Base-by-base conservation (phyloP, 2,888 invertebrate species). In the Dynastes hyllus region DNA sequence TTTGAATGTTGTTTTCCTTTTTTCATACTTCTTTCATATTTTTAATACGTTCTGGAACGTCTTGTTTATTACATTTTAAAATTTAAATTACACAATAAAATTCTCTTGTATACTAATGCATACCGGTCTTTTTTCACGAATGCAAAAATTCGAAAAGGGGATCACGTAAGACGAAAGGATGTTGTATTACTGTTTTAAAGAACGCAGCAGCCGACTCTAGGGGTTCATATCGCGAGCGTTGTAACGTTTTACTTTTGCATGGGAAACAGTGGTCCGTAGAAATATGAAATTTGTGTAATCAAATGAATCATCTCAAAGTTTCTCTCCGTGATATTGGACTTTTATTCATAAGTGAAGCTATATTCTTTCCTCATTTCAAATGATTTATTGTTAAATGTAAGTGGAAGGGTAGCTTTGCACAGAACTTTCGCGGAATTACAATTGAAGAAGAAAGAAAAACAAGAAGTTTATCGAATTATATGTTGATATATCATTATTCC, bases 271-370 rank as follows among this genome's bases (percentile, higher is more conserved):
- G 45, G 16, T 37, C 37, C 37, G 37, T 71, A 37, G 58, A 71
- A 71, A 71, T 71, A 71, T 53, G 55, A 75, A 75, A 61, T 75
- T 75, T 61, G 73, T 27, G 73, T 61, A 61, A 71, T 55, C 71
- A 61, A 75, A 75, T 75, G 73, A 75, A 75, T 75, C 61, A 75
- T 61, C 45, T 40, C 29, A 55, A 61, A 75, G 73, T 75, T 71
- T 71, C 55, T 63, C 61, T 27, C 45, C 16, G 50, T 45, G 73
- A 61, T 75, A 75, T 75, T 75, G 63, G 73, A 75, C 45, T 75
- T 75, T 75, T 75, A 75, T 75, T 75, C 73, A 75, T 75, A 61
- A 75, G 45, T 61, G 50, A 16, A n/a, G 55, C 40, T 45, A 45
- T 61, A 75, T 75, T 75, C 73, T 58, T 61, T 75, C 32, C 29